phyloP scores from a whole-genome alignment of 2,888 invertebrate genomes.

The Tetragonula carbonaria region DNA sequence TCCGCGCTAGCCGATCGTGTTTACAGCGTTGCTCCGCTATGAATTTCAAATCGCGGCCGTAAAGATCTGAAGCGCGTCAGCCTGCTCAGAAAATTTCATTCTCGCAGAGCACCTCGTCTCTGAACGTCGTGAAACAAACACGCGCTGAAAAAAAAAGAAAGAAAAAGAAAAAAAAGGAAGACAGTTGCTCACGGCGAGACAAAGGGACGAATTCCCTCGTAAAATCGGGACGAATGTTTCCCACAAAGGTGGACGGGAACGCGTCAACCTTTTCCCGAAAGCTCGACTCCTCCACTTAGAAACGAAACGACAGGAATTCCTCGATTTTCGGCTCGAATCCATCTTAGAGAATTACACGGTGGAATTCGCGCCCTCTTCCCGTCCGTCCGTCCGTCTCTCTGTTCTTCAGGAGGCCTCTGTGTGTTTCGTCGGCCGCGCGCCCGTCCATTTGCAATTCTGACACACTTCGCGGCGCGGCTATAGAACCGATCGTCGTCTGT shows the following conservation, averaged over 20 bases:
- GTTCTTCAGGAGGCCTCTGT: too few species aligned
- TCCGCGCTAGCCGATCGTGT: neutral
- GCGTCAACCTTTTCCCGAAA: conserved; percentile 19
- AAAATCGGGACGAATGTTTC: conserved; percentile 33
- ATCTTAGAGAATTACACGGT: conserved; percentile 60
- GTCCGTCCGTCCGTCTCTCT: conserved; percentile 31
- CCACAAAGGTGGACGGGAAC: conserved; percentile 13
- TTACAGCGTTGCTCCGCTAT: neutral
- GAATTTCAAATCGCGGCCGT: conserved; percentile 7
- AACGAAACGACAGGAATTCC: conserved; percentile 38
- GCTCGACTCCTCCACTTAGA: neutral
- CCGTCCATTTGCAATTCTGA: conserved; percentile 76
- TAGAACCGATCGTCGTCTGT: conserved; percentile 41
- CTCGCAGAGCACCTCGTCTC: neutral
- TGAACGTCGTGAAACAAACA: too few species aligned
- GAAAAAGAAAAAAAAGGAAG: conserved; percentile 14
- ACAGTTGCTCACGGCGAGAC: conserved; percentile 13
- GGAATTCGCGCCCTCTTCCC: conserved; percentile 67
- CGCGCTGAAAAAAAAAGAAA: too few species aligned
- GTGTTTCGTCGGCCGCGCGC: conserved; percentile 54
- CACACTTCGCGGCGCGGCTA: conserved; percentile 68
- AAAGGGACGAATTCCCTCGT: conserved; percentile 15
- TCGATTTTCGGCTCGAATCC: conserved; percentile 45
- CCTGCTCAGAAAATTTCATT: neutral
- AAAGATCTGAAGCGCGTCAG: neutral